These are phyloP conservation scores for Antitype chi DNA, from an alignment of 2,888 invertebrate species.

Conservation along the genomic window DNA sequence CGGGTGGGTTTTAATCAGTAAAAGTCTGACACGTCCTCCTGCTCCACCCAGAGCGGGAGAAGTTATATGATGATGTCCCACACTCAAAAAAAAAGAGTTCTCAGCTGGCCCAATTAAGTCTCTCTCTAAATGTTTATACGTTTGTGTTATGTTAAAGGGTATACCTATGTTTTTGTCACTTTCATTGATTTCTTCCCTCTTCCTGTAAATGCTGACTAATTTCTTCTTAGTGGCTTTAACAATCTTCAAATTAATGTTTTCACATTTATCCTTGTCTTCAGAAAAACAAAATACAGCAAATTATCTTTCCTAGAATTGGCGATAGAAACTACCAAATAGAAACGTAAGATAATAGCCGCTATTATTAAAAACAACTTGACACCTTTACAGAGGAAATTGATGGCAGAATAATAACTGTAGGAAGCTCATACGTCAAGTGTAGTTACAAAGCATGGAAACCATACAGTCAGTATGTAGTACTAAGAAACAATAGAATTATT, in stretches of 20 bases:
- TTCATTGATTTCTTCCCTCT: constrained; percentile 2
- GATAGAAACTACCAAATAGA: constrained; percentile 40
- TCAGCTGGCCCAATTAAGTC: background rate
- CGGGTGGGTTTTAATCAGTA: too few relatives aligned
- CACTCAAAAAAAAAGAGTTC: too few relatives aligned
- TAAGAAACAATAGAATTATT: constrained; percentile 14
- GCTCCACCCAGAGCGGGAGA: too few relatives aligned
- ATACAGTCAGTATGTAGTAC: background rate
- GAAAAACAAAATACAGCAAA: constrained; percentile 36
- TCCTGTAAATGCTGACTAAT: background rate
- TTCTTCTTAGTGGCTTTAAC: background rate
- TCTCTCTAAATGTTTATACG: background rate
- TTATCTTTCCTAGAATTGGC: constrained; percentile 13
- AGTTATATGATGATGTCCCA: too few relatives aligned
- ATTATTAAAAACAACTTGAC: constrained; percentile 56
- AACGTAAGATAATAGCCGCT: constrained; percentile 36
- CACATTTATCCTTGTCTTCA: constrained; percentile 16
- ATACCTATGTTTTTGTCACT: background rate
- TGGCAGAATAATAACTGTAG: constrained; percentile 23
- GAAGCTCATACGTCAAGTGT: constrained; percentile 7
- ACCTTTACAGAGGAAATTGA: constrained; percentile 25
- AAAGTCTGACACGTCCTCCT: too few relatives aligned
- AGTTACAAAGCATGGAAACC: background rate
- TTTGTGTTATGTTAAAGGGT: background rate
- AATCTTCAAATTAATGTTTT: constrained; percentile 22